A percentile compares a stretch with the other conserved stretches of the same genome.
These are phyloP conservation scores for Drosophila colorata DNA, from an alignment of 2,888 invertebrate genomes.

Conservation along the genomic window DNA sequence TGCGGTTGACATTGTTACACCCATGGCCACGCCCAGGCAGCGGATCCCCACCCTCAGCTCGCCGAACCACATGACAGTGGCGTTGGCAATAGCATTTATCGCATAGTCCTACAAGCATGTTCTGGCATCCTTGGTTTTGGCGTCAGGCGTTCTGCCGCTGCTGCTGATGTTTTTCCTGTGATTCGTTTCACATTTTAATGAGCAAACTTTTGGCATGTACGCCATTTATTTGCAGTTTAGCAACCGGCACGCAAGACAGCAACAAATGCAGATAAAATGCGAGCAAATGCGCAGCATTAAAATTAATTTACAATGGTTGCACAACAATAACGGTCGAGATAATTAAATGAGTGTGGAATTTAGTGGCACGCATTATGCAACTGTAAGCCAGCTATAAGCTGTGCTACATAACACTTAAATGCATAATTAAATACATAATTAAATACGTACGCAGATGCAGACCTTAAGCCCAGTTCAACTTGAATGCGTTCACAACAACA, in stretches of 20 bases:
- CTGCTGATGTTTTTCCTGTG: conserved; percentile 17
- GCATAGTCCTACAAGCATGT: conserved; percentile 33
- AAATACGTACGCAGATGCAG: not conserved
- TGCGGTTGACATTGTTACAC: conserved; percentile 75
- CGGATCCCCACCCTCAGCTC: not conserved
- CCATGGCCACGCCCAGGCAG: conserved; percentile 53
- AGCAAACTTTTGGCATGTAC: conserved; percentile 66
- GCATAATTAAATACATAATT: conserved; percentile 16
- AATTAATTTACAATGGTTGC: conserved; percentile 47
- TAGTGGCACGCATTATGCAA: not conserved
- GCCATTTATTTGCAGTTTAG: conserved; percentile 69
- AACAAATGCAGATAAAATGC: conserved; percentile 44
- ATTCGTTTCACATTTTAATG: conserved; percentile 69
- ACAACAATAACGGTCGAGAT: conserved; percentile 20
- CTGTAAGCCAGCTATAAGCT: conserved; percentile 4
- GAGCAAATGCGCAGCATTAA: conserved; percentile 19
- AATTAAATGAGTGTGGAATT: conserved; percentile 27
- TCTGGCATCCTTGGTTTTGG: conserved; percentile 27
- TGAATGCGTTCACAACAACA: not conserved
- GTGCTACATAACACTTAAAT: not conserved
- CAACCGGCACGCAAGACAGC: conserved; percentile 45
- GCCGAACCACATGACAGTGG: conserved; percentile 1
- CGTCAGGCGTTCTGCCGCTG: conserved; percentile 1
- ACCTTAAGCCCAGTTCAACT: too few relatives aligned
- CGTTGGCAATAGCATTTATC: conserved; percentile 29